phyloP scores from a whole-genome alignment of 2,888 invertebrate genomes.

The Magallana nippona region DNA sequence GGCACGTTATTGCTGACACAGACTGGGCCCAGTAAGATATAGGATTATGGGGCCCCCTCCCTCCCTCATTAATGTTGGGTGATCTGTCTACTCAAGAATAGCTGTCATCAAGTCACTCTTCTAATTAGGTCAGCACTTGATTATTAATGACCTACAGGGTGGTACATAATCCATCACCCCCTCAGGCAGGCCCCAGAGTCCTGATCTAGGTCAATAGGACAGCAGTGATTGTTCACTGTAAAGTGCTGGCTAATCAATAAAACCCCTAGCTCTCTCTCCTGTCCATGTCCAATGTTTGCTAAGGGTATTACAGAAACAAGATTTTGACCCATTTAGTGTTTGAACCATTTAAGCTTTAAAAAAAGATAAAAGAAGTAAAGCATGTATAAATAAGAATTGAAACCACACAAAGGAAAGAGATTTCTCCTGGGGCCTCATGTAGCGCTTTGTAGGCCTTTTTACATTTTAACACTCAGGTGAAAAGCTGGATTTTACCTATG shows the following conservation, averaged over 20 bases:
- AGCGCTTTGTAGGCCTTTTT: constrained; percentile 3
- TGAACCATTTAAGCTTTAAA: not conserved
- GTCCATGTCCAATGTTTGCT: not conserved
- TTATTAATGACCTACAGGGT: constrained; percentile 29
- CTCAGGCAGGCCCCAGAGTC: not conserved
- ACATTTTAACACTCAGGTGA: constrained; percentile 23
- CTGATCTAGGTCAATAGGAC: constrained; percentile 27
- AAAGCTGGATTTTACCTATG: constrained; percentile 29
- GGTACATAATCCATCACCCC: not conserved
- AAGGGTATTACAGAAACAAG: not conserved
- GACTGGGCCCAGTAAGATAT: no score
- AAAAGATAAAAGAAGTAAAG: not conserved
- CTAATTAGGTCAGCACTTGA: constrained; percentile 27
- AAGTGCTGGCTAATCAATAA: constrained; percentile 30
- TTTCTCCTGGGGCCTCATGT: constrained; percentile 10
- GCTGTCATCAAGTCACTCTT: not conserved
- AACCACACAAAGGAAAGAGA: not conserved
- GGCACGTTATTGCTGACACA: no score
- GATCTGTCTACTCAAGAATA: not conserved
- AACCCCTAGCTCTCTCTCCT: not conserved
- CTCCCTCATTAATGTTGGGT: not conserved
- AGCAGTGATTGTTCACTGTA: not conserved
- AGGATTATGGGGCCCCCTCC: no score
- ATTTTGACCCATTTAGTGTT: constrained; percentile 25
- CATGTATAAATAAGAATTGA: constrained; percentile 24